Evolutionary conservation across 2,797 vertebrate genomes (phyloP), one percentile per base, ranked within the genome.

Genomic region (Hemitrygon akajei): DNA sequence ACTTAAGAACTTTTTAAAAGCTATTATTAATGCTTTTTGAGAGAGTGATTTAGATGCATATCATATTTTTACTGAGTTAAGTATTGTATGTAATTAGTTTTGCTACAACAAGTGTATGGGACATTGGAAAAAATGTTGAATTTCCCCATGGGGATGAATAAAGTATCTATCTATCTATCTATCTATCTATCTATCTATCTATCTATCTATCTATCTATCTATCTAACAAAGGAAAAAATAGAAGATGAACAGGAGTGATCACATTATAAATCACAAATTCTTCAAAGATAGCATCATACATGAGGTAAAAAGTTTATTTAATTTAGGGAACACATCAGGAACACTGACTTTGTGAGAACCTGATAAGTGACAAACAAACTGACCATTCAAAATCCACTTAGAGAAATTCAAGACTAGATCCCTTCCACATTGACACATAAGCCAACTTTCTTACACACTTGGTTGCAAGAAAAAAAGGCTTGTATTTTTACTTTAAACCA

Each of bases 401-500:
- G 34, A 63, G 16, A 69, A 89, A 20, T 69, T 30, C 11, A 20
- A 89, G 60, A 20, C 63, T 22, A 18, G 14, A 58, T 47, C 71
- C 71, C 12, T 75, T 93, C 25, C 27, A 76, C 40, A 27, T 14
- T 75, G 12, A 76, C 75, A 25, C 6, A 75, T 92, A 14, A 47
- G 22, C 71, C 47, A 93, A 6, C 69, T 73, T 73, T 47, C 25
- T 92, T 37, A 40, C 20, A 27, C 22, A 27, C 37, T 73, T 27
- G 37, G 71, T 76, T 93, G 14, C 25, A 76, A n/a, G 71, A 56
- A 56, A 56, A 75, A 93, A 93, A 14, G 40, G 27, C 47, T 75
- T 76, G 40, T 58, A 89, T 75, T 92, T 92, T 92, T 75, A 47
- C 69, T 73, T 56, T 92, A 75, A 92, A 92, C 25, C 91, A 92